These are phyloP conservation scores for Enteromius trimaculatus DNA, from an alignment of 2,797 vertebrate species.

Conservation along the genomic window DNA sequence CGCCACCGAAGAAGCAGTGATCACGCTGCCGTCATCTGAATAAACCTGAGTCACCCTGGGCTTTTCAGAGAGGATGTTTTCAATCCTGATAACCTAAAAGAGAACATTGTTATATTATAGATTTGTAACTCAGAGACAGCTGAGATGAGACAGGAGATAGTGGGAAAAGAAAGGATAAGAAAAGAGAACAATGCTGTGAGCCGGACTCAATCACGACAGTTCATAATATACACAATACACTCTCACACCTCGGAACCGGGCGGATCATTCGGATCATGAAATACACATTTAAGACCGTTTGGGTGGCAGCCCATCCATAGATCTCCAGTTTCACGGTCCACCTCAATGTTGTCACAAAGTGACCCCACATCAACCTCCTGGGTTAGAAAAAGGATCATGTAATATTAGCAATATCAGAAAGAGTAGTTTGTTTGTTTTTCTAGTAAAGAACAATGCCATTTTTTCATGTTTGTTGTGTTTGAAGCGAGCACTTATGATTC, in stretches of 20 bases:
- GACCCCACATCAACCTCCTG: conserved; percentile 80
- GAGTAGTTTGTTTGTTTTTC: neutral
- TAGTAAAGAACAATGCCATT: neutral
- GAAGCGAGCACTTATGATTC: neutral
- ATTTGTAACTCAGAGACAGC: neutral
- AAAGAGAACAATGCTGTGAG: neutral
- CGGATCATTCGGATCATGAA: conserved; percentile 71
- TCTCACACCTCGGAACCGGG: conserved; percentile 82
- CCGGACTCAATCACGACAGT: too few species aligned
- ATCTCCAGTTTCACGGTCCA: conserved; percentile 81
- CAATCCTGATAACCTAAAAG: neutral
- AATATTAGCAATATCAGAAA: neutral
- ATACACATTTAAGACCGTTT: conserved; percentile 72
- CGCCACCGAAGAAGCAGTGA: conserved; percentile 87
- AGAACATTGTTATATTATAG: neutral
- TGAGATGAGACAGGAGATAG: neutral
- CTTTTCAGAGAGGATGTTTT: neutral
- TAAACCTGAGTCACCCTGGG: conserved; percentile 71
- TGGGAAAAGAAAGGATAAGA: neutral
- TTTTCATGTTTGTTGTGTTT: neutral
- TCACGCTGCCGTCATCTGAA: conserved; percentile 81
- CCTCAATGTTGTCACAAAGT: conserved; percentile 79
- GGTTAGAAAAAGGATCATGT: neutral
- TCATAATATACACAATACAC: neutral
- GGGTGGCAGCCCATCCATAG: conserved; percentile 83